These are phyloP conservation scores for Seira sanloemensis DNA, from an alignment of 2,888 invertebrate genomes.

Conservation along the genomic window DNA sequence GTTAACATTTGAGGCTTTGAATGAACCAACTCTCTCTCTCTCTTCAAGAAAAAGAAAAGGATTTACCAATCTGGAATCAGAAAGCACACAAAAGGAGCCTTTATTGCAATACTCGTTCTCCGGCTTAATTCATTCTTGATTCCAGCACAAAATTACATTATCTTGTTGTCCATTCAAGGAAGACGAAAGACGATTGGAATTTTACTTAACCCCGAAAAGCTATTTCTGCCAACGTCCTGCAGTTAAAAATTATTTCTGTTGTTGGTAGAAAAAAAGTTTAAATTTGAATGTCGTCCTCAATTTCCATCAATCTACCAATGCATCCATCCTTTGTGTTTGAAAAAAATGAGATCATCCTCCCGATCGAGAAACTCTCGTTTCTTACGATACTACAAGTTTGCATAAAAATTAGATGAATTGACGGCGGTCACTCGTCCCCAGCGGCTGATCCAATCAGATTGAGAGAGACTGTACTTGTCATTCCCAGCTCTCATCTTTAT, in stretches of 20 bases:
- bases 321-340: too few species aligned
- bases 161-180: background rate
- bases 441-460: constrained; percentile 10
- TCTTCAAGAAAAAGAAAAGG: background rate
- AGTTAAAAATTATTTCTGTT: background rate
- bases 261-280: background rate
- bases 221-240: too few species aligned
- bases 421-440: background rate
- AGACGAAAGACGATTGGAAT: too few species aligned
- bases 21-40: background rate
- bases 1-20: background rate
- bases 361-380: background rate
- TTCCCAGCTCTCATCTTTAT: constrained; percentile 47
- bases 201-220: too few species aligned
- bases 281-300: background rate
- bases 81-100: background rate
- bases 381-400: background rate
- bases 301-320: background rate
- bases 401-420: constrained; percentile 12
- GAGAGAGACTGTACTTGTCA: constrained; percentile 32
- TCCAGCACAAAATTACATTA: background rate
- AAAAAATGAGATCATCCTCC: too few species aligned
- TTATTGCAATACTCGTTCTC: background rate
- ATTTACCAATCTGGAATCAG: background rate
- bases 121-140: background rate